A percentile compares a stretch with the other conserved stretches of the same genome.
Evolutionary conservation across 2,888 invertebrate species (phyloP).

Genomic region (Limnephilus marmoratus): DNA sequence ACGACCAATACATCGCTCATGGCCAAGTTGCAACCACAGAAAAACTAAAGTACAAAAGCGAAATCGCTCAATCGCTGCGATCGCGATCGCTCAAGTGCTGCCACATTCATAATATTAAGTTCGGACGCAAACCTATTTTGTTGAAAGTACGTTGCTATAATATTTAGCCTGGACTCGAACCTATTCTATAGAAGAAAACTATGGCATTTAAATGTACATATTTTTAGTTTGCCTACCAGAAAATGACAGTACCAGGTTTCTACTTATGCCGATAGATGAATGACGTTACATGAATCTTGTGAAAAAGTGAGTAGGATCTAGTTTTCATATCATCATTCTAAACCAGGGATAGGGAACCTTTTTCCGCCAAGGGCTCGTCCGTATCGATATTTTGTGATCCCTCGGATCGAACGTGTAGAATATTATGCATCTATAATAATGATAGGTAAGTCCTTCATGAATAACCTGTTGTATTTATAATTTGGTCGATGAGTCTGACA

Average conservation of each 20-base stretch:
- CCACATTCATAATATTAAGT: conserved; percentile 37
- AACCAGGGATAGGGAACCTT: too few species aligned
- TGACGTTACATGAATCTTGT: not conserved
- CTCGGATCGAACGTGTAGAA: too few species aligned
- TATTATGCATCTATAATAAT: too few species aligned
- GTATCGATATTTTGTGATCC: too few species aligned
- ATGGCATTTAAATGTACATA: too few species aligned
- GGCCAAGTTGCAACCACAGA: conserved; percentile 56
- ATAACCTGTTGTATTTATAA: too few species aligned
- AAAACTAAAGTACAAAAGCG: conserved; percentile 59
- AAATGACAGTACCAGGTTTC: not conserved
- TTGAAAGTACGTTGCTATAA: not conserved
- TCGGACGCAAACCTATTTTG: conserved; percentile 12
- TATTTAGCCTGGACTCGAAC: not conserved
- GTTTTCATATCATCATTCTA: too few species aligned
- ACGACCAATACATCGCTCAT: conserved; percentile 60
- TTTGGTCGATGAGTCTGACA: too few species aligned
- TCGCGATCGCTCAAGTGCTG: conserved; percentile 17
- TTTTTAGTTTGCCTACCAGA: too few species aligned
- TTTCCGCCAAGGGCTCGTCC: too few species aligned
- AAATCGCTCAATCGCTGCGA: conserved; percentile 35
- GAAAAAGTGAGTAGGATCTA: too few species aligned
- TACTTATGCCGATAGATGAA: not conserved
- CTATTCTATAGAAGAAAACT: not conserved
- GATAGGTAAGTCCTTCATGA: too few species aligned